Base-by-base conservation (phyloP, 2,113 vertebrate genomes). In the Dipodomys stephensi region DNA sequence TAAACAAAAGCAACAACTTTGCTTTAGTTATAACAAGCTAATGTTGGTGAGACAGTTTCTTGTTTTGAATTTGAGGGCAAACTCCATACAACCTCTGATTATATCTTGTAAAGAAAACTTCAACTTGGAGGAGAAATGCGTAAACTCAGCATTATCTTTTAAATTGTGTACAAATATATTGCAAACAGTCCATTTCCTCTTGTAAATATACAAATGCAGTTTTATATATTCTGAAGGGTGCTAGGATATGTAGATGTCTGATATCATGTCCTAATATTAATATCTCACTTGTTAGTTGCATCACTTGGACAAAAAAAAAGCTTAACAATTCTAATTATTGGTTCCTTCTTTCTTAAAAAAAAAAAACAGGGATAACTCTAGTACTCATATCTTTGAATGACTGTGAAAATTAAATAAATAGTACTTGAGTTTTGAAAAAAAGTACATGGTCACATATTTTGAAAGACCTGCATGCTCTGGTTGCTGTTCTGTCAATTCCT, bases 281-380 rank as follows among this genome's bases (percentile, higher is more conserved):
- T 39, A 72, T 73, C 90, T 83, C 57, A 67, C 32, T 94, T 90
- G 57, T 57, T 60, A 91, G 39, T n/a, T 93, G 1, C 0, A 28
- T 22, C 32, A 81, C 15, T 77, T 94, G n/a, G 23, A 90, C 30
- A 91, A 94, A 72, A 44, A 5, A 64, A 89, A 90, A n/a, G 5
- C 39, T 83, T 73, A 94, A 89, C 18, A 76, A 46, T 32, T 89
- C 64, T 49, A 83, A 65, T 83, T 18, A 27, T 67, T 35, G 53
- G 16, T 25, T 60, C 12, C 2, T 13, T 28, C 11, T 8, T 27
- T 39, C 16, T 46, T 64, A 82, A 62, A 91, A 39, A 39, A 39
- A 39, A 39, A 39, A 39, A 94, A 80, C 7, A 88, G n/a, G 49
- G 13, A 57, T 53, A 68, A 67, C 1, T 53, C 12, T 90, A 23